These are phyloP conservation scores for Amphiprion ocellaris DNA, from an alignment of 2,113 vertebrate species.

Conservation along the genomic window DNA sequence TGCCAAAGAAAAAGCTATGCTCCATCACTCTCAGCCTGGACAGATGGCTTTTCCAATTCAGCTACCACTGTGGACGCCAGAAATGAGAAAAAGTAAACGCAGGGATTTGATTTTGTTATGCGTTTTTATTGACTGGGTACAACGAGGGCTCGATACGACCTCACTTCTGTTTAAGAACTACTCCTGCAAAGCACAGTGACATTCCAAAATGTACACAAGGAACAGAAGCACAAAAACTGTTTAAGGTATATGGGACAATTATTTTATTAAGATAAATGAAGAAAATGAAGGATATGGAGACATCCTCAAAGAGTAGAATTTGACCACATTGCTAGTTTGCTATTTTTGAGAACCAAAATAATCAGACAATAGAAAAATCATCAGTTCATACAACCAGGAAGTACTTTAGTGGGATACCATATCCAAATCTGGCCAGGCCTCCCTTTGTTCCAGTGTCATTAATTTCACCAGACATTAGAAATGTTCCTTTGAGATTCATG, in stretches of 20 bases:
- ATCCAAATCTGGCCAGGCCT: too few relatives aligned
- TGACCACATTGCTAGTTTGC: too few relatives aligned
- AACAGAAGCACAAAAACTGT: not conserved
- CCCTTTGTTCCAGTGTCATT: too few relatives aligned
- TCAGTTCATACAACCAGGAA: too few relatives aligned
- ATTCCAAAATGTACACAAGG: not conserved
- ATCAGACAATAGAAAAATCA: too few relatives aligned
- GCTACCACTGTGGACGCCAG: slow-evolving; percentile 26
- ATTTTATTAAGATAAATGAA: not conserved
- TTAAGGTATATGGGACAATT: not conserved
- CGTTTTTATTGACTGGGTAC: slow-evolving; percentile 22
- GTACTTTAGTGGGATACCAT: too few relatives aligned
- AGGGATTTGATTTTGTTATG: slow-evolving; percentile 20
- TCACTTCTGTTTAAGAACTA: not conserved
- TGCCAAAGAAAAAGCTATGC: slow-evolving; percentile 51
- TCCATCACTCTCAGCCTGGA: slow-evolving; percentile 46
- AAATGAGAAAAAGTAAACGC: slow-evolving; percentile 8
- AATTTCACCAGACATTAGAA: too few relatives aligned
- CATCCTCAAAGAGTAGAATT: too few relatives aligned
- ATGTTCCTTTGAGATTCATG: too few relatives aligned
- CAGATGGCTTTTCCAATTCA: slow-evolving; percentile 52
- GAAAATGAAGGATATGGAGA: not conserved
- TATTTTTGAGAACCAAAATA: too few relatives aligned
- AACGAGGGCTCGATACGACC: not conserved
- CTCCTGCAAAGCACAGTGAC: not conserved